phyloP scores from a whole-genome alignment of 2,113 vertebrate genomes.

The Callipepla californica region DNA sequence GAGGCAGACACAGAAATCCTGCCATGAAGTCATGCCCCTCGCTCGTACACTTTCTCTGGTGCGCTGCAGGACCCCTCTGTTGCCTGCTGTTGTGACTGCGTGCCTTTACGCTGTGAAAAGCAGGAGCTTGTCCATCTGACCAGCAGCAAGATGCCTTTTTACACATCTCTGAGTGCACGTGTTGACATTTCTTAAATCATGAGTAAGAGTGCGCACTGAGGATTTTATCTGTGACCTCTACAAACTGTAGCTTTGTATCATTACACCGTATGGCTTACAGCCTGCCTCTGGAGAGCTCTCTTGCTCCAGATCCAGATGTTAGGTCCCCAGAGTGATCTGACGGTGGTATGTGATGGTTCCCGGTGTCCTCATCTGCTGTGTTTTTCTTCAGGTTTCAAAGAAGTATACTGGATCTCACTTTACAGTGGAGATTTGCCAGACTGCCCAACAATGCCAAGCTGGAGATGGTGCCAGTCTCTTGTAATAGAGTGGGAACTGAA shows the following conservation, averaged over 20 bases:
- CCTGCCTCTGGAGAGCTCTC: neutral
- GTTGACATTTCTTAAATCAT: neutral
- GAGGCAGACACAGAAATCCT: neutral
- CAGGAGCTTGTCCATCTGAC: neutral
- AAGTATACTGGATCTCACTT: conserved; percentile 88
- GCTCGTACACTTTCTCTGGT: accelerated
- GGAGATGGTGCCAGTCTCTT: conserved; percentile 89
- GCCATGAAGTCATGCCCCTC: accelerated
- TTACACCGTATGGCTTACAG: accelerated
- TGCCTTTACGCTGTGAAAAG: accelerated
- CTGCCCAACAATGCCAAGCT: conserved; percentile 97
- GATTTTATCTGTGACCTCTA: neutral
- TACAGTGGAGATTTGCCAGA: conserved; percentile 94
- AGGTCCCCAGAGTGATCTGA: neutral
- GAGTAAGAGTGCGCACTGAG: neutral
- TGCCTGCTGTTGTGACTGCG: accelerated
- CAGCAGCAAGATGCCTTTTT: neutral
- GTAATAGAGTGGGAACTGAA: conserved; percentile 73
- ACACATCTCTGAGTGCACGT: neutral
- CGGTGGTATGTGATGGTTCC: neutral
- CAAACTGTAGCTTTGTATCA: neutral
- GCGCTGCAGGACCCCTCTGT: neutral
- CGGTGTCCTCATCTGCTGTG: neutral
- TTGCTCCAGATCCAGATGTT: neutral
- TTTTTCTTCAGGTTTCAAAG: conserved; percentile 91